These are phyloP conservation scores for Gallinago nigripennis DNA, from an alignment of 2,797 vertebrate species.

Conservation along the genomic window DNA sequence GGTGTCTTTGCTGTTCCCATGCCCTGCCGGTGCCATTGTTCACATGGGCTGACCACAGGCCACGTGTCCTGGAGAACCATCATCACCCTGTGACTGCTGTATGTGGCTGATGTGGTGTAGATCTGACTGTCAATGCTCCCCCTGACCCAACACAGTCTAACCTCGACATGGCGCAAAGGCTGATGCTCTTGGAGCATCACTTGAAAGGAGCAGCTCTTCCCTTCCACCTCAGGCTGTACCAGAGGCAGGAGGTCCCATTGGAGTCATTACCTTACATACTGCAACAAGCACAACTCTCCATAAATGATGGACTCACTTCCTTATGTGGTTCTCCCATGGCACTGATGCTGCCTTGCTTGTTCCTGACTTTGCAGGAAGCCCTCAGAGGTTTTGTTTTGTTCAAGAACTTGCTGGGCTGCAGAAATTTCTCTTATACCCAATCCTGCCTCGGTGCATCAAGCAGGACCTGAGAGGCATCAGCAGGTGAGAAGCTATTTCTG, in stretches of 20 bases:
- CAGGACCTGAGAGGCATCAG: background rate
- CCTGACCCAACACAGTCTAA: background rate
- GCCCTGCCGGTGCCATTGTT: accelerated
- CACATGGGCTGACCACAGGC: background rate
- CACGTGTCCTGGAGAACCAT: accelerated
- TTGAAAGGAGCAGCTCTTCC: background rate
- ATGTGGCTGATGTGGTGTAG: background rate
- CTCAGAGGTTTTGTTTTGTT: background rate
- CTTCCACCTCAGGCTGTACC: accelerated
- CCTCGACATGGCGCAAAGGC: accelerated
- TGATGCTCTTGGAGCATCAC: background rate
- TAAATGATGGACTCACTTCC: accelerated
- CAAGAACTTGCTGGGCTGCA: background rate
- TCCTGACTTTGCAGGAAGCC: background rate
- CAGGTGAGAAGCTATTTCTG: background rate
- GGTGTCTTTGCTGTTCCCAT: background rate
- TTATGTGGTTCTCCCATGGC: accelerated
- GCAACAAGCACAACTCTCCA: background rate
- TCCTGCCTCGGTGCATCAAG: accelerated
- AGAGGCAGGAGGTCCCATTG: accelerated
- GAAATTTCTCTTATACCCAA: accelerated
- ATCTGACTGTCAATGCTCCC: too few relatives aligned
- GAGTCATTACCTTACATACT: accelerated
- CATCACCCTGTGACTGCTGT: too few relatives aligned
- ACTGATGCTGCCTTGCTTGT: background rate